Evolutionary conservation across 2,888 invertebrate species (phyloP).

Genomic region (Cyclophora punctaria): DNA sequence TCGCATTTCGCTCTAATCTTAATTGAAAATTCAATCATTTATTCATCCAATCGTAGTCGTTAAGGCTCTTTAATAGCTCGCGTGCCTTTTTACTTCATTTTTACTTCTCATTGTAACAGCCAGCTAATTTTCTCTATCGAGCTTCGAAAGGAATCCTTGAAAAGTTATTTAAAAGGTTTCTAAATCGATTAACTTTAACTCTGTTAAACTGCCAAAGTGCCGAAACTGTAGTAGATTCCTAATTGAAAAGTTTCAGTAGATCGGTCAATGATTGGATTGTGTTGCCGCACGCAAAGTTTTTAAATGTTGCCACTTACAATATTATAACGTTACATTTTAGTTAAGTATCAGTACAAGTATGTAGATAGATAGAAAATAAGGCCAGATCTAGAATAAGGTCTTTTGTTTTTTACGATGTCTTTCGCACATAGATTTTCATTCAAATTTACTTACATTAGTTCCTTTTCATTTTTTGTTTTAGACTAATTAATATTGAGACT

Average conservation of each 20-base stretch:
- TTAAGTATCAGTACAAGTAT: too few species aligned
- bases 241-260: conserved; percentile 8
- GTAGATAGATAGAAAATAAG: too few species aligned
- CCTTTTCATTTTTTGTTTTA: too few species aligned
- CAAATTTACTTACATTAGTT: too few species aligned
- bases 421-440: too few species aligned
- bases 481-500: too few species aligned
- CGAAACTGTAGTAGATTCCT: conserved; percentile 3
- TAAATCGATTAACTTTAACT: conserved; percentile 14
- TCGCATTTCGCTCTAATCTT: conserved; percentile 53
- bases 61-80: conserved; percentile 57
- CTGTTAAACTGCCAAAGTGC: conserved; percentile 11
- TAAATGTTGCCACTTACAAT: conserved; percentile 1
- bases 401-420: too few species aligned
- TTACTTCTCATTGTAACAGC: conserved; percentile 49
- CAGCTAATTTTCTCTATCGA: conserved; percentile 49
- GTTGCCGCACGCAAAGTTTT: background rate
- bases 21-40: conserved; percentile 73
- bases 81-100: conserved; percentile 53
- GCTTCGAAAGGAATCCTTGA: conserved; percentile 10
- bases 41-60: conserved; percentile 66
- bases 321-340: too few species aligned
- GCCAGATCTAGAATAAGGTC: too few species aligned
- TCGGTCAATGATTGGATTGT: conserved; percentile 1
- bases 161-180: conserved; percentile 19